Evolutionary conservation across 2,797 vertebrate species (phyloP).

Genomic region (Sebastes umbrosus): DNA sequence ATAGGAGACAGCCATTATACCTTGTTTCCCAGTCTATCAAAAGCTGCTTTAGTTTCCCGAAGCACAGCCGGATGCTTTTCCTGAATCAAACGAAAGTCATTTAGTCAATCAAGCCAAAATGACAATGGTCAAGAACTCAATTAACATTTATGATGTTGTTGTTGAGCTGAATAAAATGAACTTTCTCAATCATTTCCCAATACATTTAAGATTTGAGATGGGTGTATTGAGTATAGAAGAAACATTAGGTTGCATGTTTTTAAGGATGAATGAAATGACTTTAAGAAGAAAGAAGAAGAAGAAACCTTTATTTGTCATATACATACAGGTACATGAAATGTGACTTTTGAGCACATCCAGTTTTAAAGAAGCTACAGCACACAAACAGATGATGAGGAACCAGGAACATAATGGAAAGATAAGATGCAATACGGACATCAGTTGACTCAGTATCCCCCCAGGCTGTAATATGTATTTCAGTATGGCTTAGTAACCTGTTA

Average conservation of each 20-base stretch:
- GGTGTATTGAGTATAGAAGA: not conserved
- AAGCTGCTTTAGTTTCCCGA: not conserved
- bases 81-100: not conserved
- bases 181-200: not conserved
- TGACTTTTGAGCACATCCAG: not conserved
- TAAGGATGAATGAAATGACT: not conserved
- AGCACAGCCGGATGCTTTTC: not conserved
- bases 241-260: not conserved
- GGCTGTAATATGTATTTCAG: not conserved
- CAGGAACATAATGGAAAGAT: not conserved
- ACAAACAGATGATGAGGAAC: not conserved
- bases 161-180: not conserved
- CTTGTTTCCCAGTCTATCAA: not conserved
- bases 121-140: not conserved
- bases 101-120: not conserved
- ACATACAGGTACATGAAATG: no score
- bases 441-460: not conserved
- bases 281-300: not conserved
- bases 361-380: not conserved
- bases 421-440: not conserved
- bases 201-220: not conserved
- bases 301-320: no score
- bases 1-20: not conserved
- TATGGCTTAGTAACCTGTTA: slow-evolving; percentile 8
- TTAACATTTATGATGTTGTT: not conserved